phyloP scores from a whole-genome alignment of 2,113 vertebrate genomes.

The Periophthalmodon schlosseri region DNA sequence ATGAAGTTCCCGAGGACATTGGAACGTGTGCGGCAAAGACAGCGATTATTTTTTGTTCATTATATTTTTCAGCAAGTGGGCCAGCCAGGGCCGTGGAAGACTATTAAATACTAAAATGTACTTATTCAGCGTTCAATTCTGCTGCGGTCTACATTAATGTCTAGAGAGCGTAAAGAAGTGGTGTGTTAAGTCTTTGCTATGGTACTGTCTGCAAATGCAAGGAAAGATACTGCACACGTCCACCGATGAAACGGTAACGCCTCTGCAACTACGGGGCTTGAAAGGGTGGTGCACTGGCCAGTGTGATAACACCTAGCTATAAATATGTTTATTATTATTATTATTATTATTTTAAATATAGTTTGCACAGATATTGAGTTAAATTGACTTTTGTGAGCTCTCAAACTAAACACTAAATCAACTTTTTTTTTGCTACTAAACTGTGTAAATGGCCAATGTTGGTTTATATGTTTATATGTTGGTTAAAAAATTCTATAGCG shows the following conservation, averaged over 20 bases:
- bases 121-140: slow-evolving; percentile 58
- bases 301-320: no score
- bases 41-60: slow-evolving; percentile 60
- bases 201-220: slow-evolving; percentile 13
- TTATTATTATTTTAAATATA: no score
- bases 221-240: background rate
- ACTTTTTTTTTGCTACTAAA: no score
- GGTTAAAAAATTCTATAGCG: no score
- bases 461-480: no score
- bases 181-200: slow-evolving; percentile 47
- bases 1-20: slow-evolving; percentile 55
- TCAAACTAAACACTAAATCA: no score
- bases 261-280: background rate
- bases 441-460: no score
- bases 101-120: slow-evolving; percentile 59
- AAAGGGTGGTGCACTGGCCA: background rate
- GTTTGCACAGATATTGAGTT: no score
- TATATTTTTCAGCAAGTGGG: slow-evolving; percentile 47
- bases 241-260: background rate
- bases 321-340: no score
- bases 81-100: slow-evolving; percentile 36
- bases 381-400: no score
- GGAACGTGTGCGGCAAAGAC: slow-evolving; percentile 24
- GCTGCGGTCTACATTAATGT: slow-evolving; percentile 53
- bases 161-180: slow-evolving; percentile 37